These are phyloP conservation scores for Drosophila cardini DNA, from an alignment of 1,140 invertebrate genomes.

Conservation along the genomic window DNA sequence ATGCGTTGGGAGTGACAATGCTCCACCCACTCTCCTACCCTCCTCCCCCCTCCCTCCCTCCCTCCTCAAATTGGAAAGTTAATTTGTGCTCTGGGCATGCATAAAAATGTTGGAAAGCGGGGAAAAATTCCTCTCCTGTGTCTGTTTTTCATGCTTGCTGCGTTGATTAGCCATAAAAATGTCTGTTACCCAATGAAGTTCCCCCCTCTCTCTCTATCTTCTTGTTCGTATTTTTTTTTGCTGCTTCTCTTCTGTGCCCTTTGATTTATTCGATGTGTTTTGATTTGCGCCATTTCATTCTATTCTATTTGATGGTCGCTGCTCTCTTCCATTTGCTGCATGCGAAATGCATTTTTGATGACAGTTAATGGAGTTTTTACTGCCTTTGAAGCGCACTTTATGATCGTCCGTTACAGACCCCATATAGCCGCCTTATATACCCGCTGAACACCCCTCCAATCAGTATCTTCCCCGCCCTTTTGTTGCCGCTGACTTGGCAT, in stretches of 20 bases:
- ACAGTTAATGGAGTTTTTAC: conserved; percentile 83
- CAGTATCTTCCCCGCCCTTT: background rate
- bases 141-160: conserved; percentile 22
- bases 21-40: conserved; percentile 4
- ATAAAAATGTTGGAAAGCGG: conserved; percentile 61
- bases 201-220: conserved; percentile 7
- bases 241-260: conserved; percentile 30
- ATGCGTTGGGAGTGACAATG: conserved; percentile 65
- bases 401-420: conserved; percentile 16
- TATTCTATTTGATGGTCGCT: conserved; percentile 72
- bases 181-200: conserved; percentile 14
- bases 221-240: no score
- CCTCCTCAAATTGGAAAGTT: conserved; percentile 65
- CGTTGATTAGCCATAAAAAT: conserved; percentile 78
- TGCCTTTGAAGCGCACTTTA: conserved; percentile 62
- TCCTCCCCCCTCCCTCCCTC: background rate
- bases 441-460: background rate
- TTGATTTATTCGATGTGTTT: conserved; percentile 79
- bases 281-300: conserved; percentile 79
- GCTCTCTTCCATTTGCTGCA: conserved; percentile 61
- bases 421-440: background rate
- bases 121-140: conserved; percentile 33
- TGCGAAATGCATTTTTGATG: conserved; percentile 82
- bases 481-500: conserved; percentile 58
- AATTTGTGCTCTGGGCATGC: conserved; percentile 67